Evolutionary conservation across 2,888 invertebrate genomes (phyloP).

Genomic region (Ditula angustiorana): DNA sequence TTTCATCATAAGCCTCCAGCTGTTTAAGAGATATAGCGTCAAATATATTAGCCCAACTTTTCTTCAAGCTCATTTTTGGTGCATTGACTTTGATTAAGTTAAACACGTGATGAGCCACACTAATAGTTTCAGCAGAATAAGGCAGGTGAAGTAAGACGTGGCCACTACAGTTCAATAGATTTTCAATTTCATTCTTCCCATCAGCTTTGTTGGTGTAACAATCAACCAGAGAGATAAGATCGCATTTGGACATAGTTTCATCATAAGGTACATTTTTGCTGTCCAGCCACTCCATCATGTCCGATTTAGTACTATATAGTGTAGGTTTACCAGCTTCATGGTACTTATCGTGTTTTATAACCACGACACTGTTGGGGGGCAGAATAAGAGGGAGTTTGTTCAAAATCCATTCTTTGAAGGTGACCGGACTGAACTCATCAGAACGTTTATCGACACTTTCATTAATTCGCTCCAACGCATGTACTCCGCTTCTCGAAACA

Average conservation of each 20-base stretch:
- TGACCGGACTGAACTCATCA: slow-evolving; percentile 33
- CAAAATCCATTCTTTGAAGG: slow-evolving; percentile 48
- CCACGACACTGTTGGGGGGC: slow-evolving; percentile 46
- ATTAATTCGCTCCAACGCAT: slow-evolving; percentile 32
- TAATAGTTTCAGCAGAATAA: slow-evolving; percentile 44
- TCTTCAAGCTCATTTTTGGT: not conserved
- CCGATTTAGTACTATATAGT: slow-evolving; percentile 43
- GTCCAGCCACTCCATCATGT: slow-evolving; percentile 54
- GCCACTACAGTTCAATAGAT: slow-evolving; percentile 43
- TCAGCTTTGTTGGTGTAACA: slow-evolving; percentile 46
- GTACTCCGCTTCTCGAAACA: slow-evolving; percentile 41
- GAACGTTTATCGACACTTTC: too few species aligned
- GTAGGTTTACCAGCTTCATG: slow-evolving; percentile 42
- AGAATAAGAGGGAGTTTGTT: slow-evolving; percentile 43
- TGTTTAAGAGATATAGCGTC: not conserved
- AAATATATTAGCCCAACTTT: not conserved
- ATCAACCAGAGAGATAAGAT: slow-evolving; percentile 52
- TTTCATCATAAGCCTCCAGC: slow-evolving; percentile 5
- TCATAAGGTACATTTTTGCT: slow-evolving; percentile 47
- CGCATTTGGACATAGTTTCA: slow-evolving; percentile 46
- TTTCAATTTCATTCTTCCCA: slow-evolving; percentile 45
- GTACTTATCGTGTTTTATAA: slow-evolving; percentile 45
- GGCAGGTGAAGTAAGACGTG: slow-evolving; percentile 53
- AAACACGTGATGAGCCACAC: slow-evolving; percentile 37
- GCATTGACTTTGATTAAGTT: slow-evolving; percentile 15